Evolutionary conservation across 2,113 vertebrate species (phyloP).

Genomic region (Xenus cinereus): DNA sequence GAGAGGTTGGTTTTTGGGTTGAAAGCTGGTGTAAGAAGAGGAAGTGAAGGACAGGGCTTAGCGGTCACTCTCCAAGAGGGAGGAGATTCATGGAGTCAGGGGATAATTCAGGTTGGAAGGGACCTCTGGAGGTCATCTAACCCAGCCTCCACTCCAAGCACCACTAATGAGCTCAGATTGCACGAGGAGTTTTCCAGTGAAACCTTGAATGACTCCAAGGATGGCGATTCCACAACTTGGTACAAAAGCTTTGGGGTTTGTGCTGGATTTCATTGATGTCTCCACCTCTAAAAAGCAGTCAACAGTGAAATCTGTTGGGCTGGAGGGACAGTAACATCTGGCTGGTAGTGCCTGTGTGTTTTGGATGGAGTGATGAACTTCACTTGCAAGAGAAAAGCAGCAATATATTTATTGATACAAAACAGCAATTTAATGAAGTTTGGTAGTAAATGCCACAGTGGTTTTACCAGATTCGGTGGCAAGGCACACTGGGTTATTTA

Average conservation of each 20-base stretch:
- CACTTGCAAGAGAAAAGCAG: neutral
- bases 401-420: neutral
- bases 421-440: neutral
- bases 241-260: neutral
- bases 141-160: neutral
- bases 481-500: neutral
- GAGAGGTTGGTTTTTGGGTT: neutral
- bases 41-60: constrained; percentile 18
- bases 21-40: constrained; percentile 33
- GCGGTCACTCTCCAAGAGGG: neutral
- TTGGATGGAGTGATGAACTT: neutral
- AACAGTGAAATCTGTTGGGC: neutral
- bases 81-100: neutral
- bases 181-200: neutral
- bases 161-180: neutral
- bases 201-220: neutral
- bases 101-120: neutral
- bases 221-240: neutral
- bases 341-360: neutral
- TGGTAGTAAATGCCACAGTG: neutral
- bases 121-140: neutral
- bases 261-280: neutral
- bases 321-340: neutral
- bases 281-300: neutral
- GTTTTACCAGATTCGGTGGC: neutral